A percentile compares a stretch with the other conserved stretches of the same genome.
phyloP scores from a whole-genome alignment of 2,113 vertebrate species.

The Oncorhynchus gorbuscha region DNA sequence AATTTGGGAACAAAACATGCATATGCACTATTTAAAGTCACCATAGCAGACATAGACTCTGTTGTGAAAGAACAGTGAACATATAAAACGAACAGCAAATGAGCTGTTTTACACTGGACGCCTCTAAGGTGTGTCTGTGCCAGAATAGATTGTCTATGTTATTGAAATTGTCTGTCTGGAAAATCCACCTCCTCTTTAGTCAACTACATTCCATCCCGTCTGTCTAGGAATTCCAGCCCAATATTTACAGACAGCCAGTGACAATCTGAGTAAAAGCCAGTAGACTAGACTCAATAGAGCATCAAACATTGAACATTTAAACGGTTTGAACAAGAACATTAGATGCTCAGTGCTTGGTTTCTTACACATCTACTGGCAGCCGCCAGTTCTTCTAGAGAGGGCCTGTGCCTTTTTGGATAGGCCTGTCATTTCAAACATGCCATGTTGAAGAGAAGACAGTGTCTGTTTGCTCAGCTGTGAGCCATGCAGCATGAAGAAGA shows the following conservation, averaged over 20 bases:
- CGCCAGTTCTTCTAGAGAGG: constrained; percentile 29
- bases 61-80: constrained; percentile 24
- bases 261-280: constrained; percentile 20
- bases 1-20: not conserved
- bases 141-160: constrained; percentile 70
- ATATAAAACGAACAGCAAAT: constrained; percentile 26
- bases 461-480: constrained; percentile 76
- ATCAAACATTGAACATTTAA: constrained; percentile 20
- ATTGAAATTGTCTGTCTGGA: constrained; percentile 75
- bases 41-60: constrained; percentile 7
- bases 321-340: constrained; percentile 25
- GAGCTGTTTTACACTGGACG: constrained; percentile 55
- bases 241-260: constrained; percentile 53
- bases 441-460: constrained; percentile 59
- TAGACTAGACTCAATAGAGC: not conserved
- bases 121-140: constrained; percentile 41
- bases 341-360: constrained; percentile 26
- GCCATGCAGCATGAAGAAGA: constrained; percentile 17
- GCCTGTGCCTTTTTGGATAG: constrained; percentile 50
- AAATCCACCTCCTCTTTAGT: constrained; percentile 49
- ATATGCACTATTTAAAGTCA: not conserved
- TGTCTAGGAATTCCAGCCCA: constrained; percentile 58
- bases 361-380: constrained; percentile 11
- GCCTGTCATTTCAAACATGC: constrained; percentile 67
- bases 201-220: constrained; percentile 40